A percentile compares a stretch with the other conserved stretches of the same genome.
These are phyloP conservation scores for Cyphomyrmex costatus DNA, from an alignment of 1,140 invertebrate species.

Conservation along the genomic window DNA sequence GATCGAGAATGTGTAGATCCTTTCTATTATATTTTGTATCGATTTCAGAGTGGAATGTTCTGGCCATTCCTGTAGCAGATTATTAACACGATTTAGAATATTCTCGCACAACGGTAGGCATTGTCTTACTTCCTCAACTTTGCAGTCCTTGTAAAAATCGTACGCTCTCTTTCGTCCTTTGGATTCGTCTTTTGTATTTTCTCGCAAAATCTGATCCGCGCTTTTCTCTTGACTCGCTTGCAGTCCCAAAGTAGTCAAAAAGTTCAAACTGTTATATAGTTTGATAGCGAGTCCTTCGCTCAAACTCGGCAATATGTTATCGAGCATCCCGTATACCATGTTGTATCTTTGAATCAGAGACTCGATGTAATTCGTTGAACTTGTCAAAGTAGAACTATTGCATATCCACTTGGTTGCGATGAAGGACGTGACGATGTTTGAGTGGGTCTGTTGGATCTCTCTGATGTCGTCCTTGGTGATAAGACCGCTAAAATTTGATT, in stretches of 20 bases:
- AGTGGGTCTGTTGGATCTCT: constrained; percentile 88
- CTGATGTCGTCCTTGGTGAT: constrained; percentile 88
- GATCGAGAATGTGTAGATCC: constrained; percentile 93
- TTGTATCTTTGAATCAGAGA: constrained; percentile 89
- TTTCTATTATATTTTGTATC: constrained; percentile 90
- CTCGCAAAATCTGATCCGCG: background rate
- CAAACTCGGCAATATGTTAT: constrained; percentile 85
- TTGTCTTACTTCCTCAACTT: constrained; percentile 92
- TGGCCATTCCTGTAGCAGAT: constrained; percentile 94
- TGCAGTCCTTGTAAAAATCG: constrained; percentile 96
- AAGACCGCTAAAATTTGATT: constrained; percentile 69
- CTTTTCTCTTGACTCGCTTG: constrained; percentile 31
- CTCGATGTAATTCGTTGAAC: constrained; percentile 86
- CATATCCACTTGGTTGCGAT: constrained; percentile 88
- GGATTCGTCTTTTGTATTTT: background rate
- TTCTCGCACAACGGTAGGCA: constrained; percentile 90
- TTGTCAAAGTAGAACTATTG: constrained; percentile 74
- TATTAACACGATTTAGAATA: constrained; percentile 89
- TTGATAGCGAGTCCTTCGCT: constrained; percentile 86
- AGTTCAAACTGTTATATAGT: constrained; percentile 87
- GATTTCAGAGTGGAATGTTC: constrained; percentile 95
- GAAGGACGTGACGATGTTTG: constrained; percentile 87
- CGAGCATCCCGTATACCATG: constrained; percentile 87
- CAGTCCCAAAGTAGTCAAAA: constrained; percentile 80
- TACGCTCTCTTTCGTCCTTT: constrained; percentile 78